phyloP scores from a whole-genome alignment of 2,113 vertebrate genomes.

The Sander vitreus region DNA sequence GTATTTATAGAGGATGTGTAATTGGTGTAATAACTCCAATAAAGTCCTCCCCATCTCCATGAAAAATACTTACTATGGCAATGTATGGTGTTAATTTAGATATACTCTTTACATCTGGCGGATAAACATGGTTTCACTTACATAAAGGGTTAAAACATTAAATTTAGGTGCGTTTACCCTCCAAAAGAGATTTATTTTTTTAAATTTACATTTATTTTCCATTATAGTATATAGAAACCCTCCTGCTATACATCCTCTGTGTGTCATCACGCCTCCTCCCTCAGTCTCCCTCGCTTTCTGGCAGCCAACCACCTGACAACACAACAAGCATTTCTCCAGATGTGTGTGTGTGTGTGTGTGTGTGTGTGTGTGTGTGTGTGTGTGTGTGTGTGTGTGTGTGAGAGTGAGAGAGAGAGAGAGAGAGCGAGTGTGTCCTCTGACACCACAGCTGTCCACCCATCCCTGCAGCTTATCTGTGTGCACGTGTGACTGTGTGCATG shows the following conservation, averaged over 20 bases:
- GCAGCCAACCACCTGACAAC: slow-evolving; percentile 62
- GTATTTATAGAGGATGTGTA: neutral
- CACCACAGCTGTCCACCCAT: slow-evolving; percentile 75
- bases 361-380: slow-evolving; percentile 51
- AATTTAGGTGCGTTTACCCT: neutral
- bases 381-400: slow-evolving; percentile 27
- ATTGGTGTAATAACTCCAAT: neutral
- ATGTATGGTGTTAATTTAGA: neutral
- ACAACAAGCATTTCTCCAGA: slow-evolving; percentile 79
- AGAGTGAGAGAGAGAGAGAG: no score
- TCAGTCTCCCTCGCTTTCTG: slow-evolving; percentile 50
- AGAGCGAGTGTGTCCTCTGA: slow-evolving; percentile 50
- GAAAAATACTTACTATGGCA: neutral
- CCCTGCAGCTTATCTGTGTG: slow-evolving; percentile 58
- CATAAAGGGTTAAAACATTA: neutral
- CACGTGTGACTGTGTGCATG: slow-evolving; percentile 29
- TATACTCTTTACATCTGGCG: neutral
- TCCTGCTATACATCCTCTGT: slow-evolving; percentile 17
- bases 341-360: slow-evolving; percentile 40
- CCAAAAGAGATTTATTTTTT: slow-evolving; percentile 3
- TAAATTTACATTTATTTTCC: slow-evolving; percentile 1
- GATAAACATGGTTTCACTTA: neutral
- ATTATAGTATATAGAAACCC: neutral
- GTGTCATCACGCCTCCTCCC: slow-evolving; percentile 25
- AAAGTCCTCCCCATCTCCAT: neutral